phyloP scores from a whole-genome alignment of 1,140 invertebrate genomes.

The Tachypleus tridentatus region DNA sequence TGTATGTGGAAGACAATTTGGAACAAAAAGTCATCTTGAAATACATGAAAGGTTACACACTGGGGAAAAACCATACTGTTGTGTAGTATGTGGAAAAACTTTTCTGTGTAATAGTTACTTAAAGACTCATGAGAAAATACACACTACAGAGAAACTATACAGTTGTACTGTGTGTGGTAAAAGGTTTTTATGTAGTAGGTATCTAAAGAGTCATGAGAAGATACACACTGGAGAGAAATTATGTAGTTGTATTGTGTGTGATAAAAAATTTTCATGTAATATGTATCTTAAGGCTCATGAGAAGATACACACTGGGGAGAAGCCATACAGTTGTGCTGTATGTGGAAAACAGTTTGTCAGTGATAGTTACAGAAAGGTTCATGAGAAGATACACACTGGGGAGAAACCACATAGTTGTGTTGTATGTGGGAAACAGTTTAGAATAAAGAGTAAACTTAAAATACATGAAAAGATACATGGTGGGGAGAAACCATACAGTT shows the following conservation, averaged over 20 bases:
- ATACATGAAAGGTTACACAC: not conserved
- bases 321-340: not conserved
- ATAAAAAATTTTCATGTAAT: not conserved
- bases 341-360: not conserved
- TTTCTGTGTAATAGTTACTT: not conserved
- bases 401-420: not conserved
- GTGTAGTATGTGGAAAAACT: not conserved
- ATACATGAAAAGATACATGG: constrained; percentile 1
- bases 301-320: not conserved
- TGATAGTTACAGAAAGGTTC: not conserved
- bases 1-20: not conserved
- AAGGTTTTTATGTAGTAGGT: not conserved
- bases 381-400: not conserved
- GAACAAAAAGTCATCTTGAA: not conserved
- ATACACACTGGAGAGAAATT: not conserved
- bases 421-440: not conserved
- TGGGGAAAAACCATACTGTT: not conserved
- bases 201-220: not conserved
- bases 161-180: not conserved
- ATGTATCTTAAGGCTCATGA: not conserved
- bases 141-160: not conserved
- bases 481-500: not conserved
- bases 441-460: not conserved
- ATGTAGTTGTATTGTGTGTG: not conserved
- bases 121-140: not conserved